Base-by-base conservation (phyloP, 1,140 invertebrate species). In the Drosophila pachea region DNA sequence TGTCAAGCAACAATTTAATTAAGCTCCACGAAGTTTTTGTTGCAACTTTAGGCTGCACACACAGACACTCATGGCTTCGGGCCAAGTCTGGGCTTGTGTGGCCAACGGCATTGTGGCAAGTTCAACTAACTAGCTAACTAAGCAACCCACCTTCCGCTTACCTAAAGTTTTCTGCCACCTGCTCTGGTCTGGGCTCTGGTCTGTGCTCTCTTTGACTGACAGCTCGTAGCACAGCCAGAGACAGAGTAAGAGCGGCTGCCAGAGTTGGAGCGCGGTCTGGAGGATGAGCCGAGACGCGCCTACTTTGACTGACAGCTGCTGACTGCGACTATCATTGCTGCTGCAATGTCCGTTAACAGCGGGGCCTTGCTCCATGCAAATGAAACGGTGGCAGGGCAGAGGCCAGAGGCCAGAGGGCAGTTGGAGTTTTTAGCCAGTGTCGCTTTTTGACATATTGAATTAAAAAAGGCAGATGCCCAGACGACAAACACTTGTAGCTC, bases 251-350 rank as follows among this genome's bases (percentile, higher is more conserved):
- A 40, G 40, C 45, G 0, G 47, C 38, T 32, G 43, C 32, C 67
- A 73, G 22, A 11, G 47, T 11, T 22, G 22, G 22, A 22, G 22
- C 60, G 36, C n/a, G 14, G 33, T 12, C 16, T 31, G n/a, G 32
- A 33, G 36, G 61, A 49, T 32, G 47, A 60, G 63, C 47, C 49
- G 32, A 38, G 55, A 59, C 38, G 68, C 33, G 58, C 49, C 75
- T 66, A 64, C 52, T 53, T 73, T 79, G 81, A 79, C 60, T 73
- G 79, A 31, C 81, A 84, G 79, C 65, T 68, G 68, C 70, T 83
- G 73, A 77, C 64, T 77, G 54, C 54, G 62, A 65, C 62, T 29
- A 66, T 70, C 68, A 65, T 43, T 47, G 54, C 62, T 53, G 55
- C 33, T 49, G 31, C 33, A 12, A n/a, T 12, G 12, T 5, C 48